These are phyloP conservation scores for Agrypnus murinus DNA, from an alignment of 2,888 invertebrate species.

Conservation along the genomic window DNA sequence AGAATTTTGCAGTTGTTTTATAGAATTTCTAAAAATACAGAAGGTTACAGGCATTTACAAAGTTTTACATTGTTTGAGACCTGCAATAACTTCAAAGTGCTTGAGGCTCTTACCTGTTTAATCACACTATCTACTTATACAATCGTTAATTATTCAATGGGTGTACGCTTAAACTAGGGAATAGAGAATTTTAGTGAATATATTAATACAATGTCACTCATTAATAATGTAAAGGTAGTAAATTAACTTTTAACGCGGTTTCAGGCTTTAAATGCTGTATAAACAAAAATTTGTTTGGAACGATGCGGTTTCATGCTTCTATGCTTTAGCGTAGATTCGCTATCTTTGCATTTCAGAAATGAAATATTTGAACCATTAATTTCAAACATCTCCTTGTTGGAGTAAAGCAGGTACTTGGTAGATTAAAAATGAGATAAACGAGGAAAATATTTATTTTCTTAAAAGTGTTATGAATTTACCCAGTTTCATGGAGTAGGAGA, in stretches of 20 bases:
- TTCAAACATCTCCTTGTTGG: slow-evolving; percentile 6
- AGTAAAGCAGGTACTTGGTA: slow-evolving; percentile 9
- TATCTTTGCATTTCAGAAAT: slow-evolving; percentile 5
- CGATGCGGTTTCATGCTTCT: not conserved
- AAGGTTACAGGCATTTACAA: not conserved
- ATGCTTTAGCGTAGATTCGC: not conserved
- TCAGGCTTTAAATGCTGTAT: no score
- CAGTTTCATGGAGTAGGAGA: not conserved
- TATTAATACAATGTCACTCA: no score
- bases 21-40: no score
- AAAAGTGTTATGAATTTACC: not conserved
- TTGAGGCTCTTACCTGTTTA: not conserved
- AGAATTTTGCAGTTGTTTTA: no score
- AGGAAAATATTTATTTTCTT: slow-evolving; percentile 16
- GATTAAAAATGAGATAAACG: slow-evolving; percentile 26
- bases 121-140: no score
- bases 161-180: no score
- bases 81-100: not conserved
- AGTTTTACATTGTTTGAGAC: not conserved
- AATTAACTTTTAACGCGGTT: no score
- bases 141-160: no score
- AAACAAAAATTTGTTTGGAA: slow-evolving; percentile 1
- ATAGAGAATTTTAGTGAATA: no score
- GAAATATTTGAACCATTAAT: slow-evolving; percentile 21
- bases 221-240: no score